phyloP scores from a whole-genome alignment of 2,888 invertebrate genomes.

The Hydrotaea diabolus region DNA sequence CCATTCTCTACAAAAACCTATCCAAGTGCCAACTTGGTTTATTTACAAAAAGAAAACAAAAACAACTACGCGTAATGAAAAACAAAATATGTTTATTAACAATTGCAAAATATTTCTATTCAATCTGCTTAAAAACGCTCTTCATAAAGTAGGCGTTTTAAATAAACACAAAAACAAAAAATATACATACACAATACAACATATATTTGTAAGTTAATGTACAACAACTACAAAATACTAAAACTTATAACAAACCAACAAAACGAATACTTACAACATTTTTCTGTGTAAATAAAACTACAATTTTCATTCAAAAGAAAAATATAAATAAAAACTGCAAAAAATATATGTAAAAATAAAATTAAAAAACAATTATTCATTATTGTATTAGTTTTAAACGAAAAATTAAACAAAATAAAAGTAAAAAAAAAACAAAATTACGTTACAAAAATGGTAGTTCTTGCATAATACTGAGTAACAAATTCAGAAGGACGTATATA shows the following conservation, averaged over 20 bases:
- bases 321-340: slow-evolving; percentile 4
- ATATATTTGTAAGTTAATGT: slow-evolving; percentile 58
- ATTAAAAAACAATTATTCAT: slow-evolving; percentile 42
- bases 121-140: slow-evolving; percentile 19
- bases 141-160: slow-evolving; percentile 23
- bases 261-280: slow-evolving; percentile 23
- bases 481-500: too few species aligned
- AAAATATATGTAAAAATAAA: slow-evolving; percentile 37
- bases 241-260: slow-evolving; percentile 29
- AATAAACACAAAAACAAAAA: slow-evolving; percentile 4
- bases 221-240: slow-evolving; percentile 62
- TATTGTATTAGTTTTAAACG: slow-evolving; percentile 48
- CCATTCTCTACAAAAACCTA: background rate
- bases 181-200: slow-evolving; percentile 24
- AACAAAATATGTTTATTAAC: slow-evolving; percentile 1
- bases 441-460: background rate
- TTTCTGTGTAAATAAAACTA: slow-evolving; percentile 41
- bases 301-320: slow-evolving; percentile 26
- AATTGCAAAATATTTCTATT: slow-evolving; percentile 24
- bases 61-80: background rate
- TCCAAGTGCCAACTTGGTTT: slow-evolving; percentile 2
- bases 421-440: background rate
- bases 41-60: slow-evolving; percentile 28
- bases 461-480: too few species aligned
- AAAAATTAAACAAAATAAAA: slow-evolving; percentile 32